These are phyloP conservation scores for Tiliacea citrago DNA, from an alignment of 2,888 invertebrate genomes.

Conservation along the genomic window DNA sequence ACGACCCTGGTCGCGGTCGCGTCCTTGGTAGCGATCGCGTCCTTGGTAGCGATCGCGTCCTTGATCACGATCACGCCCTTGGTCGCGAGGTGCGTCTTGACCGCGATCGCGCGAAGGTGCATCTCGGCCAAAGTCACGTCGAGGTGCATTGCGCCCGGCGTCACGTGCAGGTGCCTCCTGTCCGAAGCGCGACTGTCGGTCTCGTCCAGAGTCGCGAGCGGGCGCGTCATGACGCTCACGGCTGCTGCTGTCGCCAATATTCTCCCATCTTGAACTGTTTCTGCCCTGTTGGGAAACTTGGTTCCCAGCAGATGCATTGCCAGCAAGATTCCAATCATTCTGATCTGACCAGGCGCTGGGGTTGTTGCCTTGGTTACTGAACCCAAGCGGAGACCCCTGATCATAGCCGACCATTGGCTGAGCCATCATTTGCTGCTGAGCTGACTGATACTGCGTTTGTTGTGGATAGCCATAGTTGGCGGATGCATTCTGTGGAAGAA, in stretches of 20 bases:
- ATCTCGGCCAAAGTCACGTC: conserved; percentile 22
- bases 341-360: conserved; percentile 41
- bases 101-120: conserved; percentile 23
- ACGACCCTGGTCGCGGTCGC: conserved; percentile 23
- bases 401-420: conserved; percentile 36
- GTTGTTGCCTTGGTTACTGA: conserved; percentile 44
- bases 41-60: conserved; percentile 24
- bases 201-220: conserved; percentile 17
- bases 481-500: conserved; percentile 62
- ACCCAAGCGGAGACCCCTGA: conserved; percentile 52
- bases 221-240: conserved; percentile 7
- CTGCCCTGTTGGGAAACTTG: conserved; percentile 35
- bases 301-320: conserved; percentile 42
- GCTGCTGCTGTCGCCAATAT: conserved; percentile 14
- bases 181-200: conserved; percentile 11
- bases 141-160: conserved; percentile 9
- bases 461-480: conserved; percentile 57
- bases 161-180: conserved; percentile 19
- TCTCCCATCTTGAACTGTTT: conserved; percentile 32
- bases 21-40: conserved; percentile 11
- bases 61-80: conserved; percentile 26
- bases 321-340: conserved; percentile 51
- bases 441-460: conserved; percentile 46
- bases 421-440: conserved; percentile 38
- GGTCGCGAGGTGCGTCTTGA: conserved; percentile 18